Evolutionary conservation across 2,888 invertebrate genomes (phyloP), one percentile per base, ranked within the genome.

Genomic region (Rhagium mordax): DNA sequence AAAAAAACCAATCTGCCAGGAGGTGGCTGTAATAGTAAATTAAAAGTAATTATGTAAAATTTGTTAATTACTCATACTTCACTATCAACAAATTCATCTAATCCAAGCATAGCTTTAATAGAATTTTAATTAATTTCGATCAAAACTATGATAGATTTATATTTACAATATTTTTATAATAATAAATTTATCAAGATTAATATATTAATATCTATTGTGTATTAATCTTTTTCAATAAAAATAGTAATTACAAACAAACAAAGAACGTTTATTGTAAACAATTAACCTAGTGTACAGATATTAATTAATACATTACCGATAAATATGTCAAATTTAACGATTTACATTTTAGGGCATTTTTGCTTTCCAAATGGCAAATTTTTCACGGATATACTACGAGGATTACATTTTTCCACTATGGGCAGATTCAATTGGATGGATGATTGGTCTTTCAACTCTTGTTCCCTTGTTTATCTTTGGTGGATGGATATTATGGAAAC

Each of bases 361-460:
- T 74, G 88, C 91, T 6, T 95, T 95, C 86, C 93, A 94, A 67
- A 92, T 94, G 89, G 85, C 89, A 4, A 91, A 92, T 76, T 94
- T 94, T 89, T 85, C 88, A 16, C 86, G 92, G 0, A 92, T 94
- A 0, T 82, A 86, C 4, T 95, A 94, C 83, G 93, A 91, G 53
- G 88, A 88, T 66, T 93, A 94, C 81, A 84, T 85, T 8, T 96
- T 94, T 85, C 95, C 95, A 0, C 76, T 84, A 10, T 94, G 93
- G 90, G 94, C 95, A 13, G 92, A 93, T 77, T 85, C 89, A 0
- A 84, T 95, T 27, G 95, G 95, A 4, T 93, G 94, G 92, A 83
- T 91, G 59, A 91, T 96, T 68, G 94, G 95, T 0, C 77, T 93
- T 0, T 88, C 93, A 0, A 95, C 95, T 0, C 88, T 96, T 1